phyloP scores from a whole-genome alignment of 1,140 invertebrate species.

The Coboldia fuscipes region DNA sequence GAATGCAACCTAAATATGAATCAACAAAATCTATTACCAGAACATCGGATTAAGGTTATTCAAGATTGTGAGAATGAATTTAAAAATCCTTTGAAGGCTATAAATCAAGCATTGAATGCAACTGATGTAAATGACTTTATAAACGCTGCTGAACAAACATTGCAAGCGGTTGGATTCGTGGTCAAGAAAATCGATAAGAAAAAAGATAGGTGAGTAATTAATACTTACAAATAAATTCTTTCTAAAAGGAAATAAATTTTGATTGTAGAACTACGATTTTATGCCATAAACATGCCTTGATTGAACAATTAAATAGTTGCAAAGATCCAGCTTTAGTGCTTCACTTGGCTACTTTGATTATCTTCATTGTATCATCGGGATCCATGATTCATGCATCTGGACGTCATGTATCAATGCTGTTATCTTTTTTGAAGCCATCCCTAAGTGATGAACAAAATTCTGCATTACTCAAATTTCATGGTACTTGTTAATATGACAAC shows the following conservation, averaged over 20 bases:
- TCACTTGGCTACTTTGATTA: constrained; percentile 55
- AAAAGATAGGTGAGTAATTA: constrained; percentile 39
- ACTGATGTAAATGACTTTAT: constrained; percentile 59
- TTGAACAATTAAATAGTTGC: constrained; percentile 48
- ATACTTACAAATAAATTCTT: constrained; percentile 4
- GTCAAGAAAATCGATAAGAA: constrained; percentile 76
- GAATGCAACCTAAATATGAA: constrained; percentile 36
- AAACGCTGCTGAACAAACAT: constrained; percentile 40
- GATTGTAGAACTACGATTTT: constrained; percentile 34
- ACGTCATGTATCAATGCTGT: constrained; percentile 63
- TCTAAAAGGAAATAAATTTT: background rate
- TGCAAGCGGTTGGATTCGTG: constrained; percentile 58
- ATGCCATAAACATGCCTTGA: constrained; percentile 57
- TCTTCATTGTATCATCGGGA: constrained; percentile 63
- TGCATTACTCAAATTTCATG: constrained; percentile 50
- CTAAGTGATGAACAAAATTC: constrained; percentile 37
- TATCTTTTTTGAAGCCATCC: constrained; percentile 45
- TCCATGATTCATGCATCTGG: constrained; percentile 77
- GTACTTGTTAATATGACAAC: constrained; percentile 21
- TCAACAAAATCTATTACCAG: constrained; percentile 31
- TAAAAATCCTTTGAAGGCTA: constrained; percentile 29
- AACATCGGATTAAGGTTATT: constrained; percentile 42
- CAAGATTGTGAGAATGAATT: constrained; percentile 24
- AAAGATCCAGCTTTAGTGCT: constrained; percentile 64
- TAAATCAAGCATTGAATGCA: constrained; percentile 37